phyloP scores from a whole-genome alignment of 2,797 vertebrate genomes.

The Gallinago stenura region DNA sequence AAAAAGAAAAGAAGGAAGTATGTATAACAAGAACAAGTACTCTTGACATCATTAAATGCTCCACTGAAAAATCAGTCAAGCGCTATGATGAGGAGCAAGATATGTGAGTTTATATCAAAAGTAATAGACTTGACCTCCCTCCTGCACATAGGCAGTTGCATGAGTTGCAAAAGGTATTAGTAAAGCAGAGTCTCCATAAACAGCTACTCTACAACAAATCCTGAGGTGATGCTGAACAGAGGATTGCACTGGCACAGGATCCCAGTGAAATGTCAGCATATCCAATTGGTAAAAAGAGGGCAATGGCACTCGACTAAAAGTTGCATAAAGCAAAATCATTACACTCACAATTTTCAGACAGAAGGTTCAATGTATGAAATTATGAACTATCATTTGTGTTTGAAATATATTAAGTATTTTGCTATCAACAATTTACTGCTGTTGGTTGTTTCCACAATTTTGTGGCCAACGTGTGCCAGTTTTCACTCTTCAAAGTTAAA shows the following conservation, averaged over 20 bases:
- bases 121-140: neutral
- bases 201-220: neutral
- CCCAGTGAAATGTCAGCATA: neutral
- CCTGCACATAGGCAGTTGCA: neutral
- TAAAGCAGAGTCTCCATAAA: neutral
- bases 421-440: neutral
- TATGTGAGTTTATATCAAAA: neutral
- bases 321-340: neutral
- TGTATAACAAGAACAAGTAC: neutral
- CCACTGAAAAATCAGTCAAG: neutral
- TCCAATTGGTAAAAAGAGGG: neutral
- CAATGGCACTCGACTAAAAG: neutral
- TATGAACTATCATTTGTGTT: neutral
- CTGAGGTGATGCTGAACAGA: neutral
- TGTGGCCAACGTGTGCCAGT: neutral
- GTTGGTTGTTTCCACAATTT: neutral
- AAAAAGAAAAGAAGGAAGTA: neutral
- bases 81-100: neutral
- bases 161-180: neutral
- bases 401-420: neutral
- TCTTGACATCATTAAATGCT: neutral
- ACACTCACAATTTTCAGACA: neutral
- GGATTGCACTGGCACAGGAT: neutral
- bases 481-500: neutral
- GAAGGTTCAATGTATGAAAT: neutral